Base-by-base conservation (phyloP, 2,113 vertebrate genomes). In the Meriones unguiculatus region DNA sequence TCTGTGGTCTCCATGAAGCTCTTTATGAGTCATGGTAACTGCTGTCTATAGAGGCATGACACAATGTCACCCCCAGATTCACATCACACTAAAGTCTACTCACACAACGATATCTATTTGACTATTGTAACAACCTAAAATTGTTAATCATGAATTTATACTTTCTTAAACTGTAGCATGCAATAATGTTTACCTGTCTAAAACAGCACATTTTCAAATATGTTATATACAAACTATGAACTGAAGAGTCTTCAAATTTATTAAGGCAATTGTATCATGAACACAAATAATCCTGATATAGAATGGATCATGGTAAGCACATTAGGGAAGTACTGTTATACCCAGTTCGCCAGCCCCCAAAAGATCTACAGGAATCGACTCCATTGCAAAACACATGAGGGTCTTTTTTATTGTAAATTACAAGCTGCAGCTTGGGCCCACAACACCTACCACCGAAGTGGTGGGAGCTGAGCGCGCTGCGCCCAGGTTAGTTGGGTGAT, bases 1-100 rank as follows among this genome's bases (percentile, higher is more conserved):
- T 30, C n/a, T 13, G 0, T 1, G 5, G 14, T 32, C n/a, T 50
- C 32, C 35, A n/a, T 0, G 7, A 35, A 70, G 30, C 8, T 64
- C 9, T 50, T 17, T 12, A 0, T 5, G 10, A 14, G 5, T 14
- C 20, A 7, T 20, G 5, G 15, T 86, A 82, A 5, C 7, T 35
- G 2, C 20, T 41, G 0, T 32, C 57, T 32, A 25, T 13, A 35
- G 50, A 62, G 13, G 54, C 17, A 20, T 0, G 7, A 52, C 17
- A 30, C 15, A 76, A 75, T 38, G 12, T 35, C 7, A 2, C 2
- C 12, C 15, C 17, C 12, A 17, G 6, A 22, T 46, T 67, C 24
- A 75, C 1, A n/a, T 64, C 46, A 25, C 18, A 77, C 38, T 77
- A 6, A 57, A 46, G 6, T 67, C 62, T 9, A 59, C 30, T 38